phyloP scores from a whole-genome alignment of 2,797 vertebrate species.

The Sebastolobus alascanus region DNA sequence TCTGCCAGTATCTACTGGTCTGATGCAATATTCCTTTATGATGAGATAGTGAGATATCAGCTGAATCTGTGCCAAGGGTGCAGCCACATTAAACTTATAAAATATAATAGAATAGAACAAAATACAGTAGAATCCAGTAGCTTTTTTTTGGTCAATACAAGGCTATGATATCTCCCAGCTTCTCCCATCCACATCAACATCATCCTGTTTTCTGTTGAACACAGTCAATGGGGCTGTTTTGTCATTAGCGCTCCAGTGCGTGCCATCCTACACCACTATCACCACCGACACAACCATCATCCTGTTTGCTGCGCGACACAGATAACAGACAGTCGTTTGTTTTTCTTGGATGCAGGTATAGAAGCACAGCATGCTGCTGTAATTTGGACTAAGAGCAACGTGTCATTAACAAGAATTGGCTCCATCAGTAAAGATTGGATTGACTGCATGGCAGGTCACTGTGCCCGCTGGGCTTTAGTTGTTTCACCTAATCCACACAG shows the following conservation, averaged over 20 bases:
- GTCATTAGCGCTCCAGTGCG: constrained; percentile 18
- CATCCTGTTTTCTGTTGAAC: constrained; percentile 20
- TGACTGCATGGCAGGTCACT: constrained; percentile 20
- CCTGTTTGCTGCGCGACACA: constrained; percentile 37
- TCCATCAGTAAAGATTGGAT: constrained; percentile 34
- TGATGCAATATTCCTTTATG: constrained; percentile 9
- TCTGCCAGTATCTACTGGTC: constrained; percentile 16
- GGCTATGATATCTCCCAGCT: constrained; percentile 9
- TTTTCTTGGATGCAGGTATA: constrained; percentile 42
- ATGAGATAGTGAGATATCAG: constrained; percentile 8
- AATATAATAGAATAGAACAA: neutral
- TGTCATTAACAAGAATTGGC: constrained; percentile 41
- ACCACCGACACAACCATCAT: constrained; percentile 37
- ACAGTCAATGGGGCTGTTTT: constrained; percentile 6
- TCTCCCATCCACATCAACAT: constrained; percentile 17
- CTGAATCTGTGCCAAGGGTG: constrained; percentile 12
- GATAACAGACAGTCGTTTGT: constrained; percentile 52
- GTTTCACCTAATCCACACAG: constrained; percentile 1
- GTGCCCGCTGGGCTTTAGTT: constrained; percentile 26
- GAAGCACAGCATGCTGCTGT: constrained; percentile 24
- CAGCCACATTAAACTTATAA: neutral
- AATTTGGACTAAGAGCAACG: constrained; percentile 28
- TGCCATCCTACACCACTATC: constrained; percentile 36
- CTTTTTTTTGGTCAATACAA: neutral
- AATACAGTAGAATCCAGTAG: neutral